phyloP scores from a whole-genome alignment of 2,797 vertebrate species.

The Phrynocephalus vlangalii region DNA sequence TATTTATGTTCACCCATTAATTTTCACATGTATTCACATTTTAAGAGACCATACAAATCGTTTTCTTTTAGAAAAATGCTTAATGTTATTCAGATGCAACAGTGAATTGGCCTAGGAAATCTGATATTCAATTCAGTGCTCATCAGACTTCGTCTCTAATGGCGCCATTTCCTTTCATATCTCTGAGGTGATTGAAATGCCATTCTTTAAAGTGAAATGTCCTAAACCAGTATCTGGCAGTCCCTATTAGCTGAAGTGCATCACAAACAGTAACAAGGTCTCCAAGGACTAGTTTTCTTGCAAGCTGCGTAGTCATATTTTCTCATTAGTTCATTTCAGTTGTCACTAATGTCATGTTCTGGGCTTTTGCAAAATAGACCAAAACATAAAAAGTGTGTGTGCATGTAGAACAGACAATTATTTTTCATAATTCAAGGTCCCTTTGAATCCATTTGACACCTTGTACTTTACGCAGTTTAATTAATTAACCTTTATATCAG shows the following conservation, averaged over 20 bases:
- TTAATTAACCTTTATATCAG: conserved; percentile 74
- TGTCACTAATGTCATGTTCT: conserved; percentile 78
- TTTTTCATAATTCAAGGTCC: conserved; percentile 72
- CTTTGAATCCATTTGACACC: conserved; percentile 70
- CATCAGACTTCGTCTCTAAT: conserved; percentile 67
- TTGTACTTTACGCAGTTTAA: conserved; percentile 69
- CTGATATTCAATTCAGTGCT: conserved; percentile 59
- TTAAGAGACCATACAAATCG: conserved; percentile 37
- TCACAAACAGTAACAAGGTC: conserved; percentile 88
- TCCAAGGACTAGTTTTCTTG: conserved; percentile 82
- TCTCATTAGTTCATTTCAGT: conserved; percentile 86
- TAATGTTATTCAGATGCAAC: conserved; percentile 55
- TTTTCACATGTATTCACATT: conserved; percentile 40
- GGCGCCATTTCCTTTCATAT: conserved; percentile 69
- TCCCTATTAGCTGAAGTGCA: conserved; percentile 85
- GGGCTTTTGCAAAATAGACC: conserved; percentile 73
- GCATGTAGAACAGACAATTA: conserved; percentile 67
- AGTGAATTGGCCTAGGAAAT: conserved; percentile 51
- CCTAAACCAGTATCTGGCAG: conserved; percentile 79
- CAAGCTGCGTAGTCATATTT: conserved; percentile 79
- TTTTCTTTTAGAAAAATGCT: conserved; percentile 47
- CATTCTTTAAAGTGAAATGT: conserved; percentile 72
- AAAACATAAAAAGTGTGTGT: conserved; percentile 67
- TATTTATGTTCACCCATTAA: conserved; percentile 18
- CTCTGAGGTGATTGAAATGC: conserved; percentile 71